Evolutionary conservation across 2,797 vertebrate species (phyloP), one percentile per base, ranked within the genome.

Genomic region (Nannoperca australis): DNA sequence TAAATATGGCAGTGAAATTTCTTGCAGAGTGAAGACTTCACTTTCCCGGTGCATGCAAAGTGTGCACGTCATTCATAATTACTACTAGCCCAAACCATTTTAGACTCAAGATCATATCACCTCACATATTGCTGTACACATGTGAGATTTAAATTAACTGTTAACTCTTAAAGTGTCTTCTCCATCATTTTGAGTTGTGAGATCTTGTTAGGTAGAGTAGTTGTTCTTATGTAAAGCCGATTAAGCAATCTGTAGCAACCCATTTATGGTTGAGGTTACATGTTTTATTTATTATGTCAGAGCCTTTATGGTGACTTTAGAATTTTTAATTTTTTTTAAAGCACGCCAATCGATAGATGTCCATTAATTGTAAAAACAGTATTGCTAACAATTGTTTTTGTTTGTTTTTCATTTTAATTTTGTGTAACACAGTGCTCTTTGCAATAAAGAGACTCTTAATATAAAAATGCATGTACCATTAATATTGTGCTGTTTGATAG

Each of bases 1-100:
- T 64, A 81, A 83, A 82, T 72, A 69, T 81, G 67, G 67, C 22
- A 66, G 79, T 84, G 80, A 76, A 69, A 68, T 70, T 40, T 89
- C 67, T 80, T 62, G 60, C 75, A 5, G 70, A 74, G 78, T 78
- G 74, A 84, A 82, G 36, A 76, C 86, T 58, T 71, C 62, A 49
- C 76, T 78, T 76, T 78, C 51, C 40, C 3, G 58, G 15, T 56
- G 30, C 40, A 78, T 71, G 58, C 73, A 54, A 72, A 79, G 74
- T 72, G 40, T 85, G 76, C 53, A 59, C 69, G 24, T 78, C 77
- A 90, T 81, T 36, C 36, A 8, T 36, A 9, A 85, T 81, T 71
- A 66, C 73, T 60, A 58, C 61, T 60, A 76, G 67, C 55, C 67
- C 81, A 84, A 62, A 80, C 18, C 0, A 45, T 70, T 66, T 82